Base-by-base conservation (phyloP, 2,888 invertebrate genomes). In the Operophtera brumata region DNA sequence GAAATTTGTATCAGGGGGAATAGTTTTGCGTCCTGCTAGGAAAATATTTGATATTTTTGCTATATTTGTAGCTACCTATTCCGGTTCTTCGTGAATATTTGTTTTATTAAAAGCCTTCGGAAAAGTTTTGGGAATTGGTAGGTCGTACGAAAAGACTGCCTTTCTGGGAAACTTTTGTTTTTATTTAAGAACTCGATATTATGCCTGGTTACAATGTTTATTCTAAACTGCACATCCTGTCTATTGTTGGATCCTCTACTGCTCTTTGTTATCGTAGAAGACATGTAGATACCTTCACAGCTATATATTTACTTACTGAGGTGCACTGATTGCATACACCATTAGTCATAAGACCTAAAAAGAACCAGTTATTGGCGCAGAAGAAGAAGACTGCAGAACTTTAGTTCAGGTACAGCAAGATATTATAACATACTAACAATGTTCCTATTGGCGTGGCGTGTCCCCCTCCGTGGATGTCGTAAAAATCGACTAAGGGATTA, bases 1-100 rank as follows among this genome's bases (percentile, higher is more conserved):
- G 76, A 78, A 80, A 79, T 75, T 78, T 80, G 78, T 80, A 79
- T 78, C 72, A 63, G 71, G 71, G 77, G 73, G 69, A 67, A 78
- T 75, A 78, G 77, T 78, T 78, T 71, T 64, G 67, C 67, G 67
- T 64, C 71, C 68, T 70, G 70, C 71, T 61, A 53, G 61, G 65
- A 65, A 69, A 67, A 66, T 71, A 63, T 77, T 71, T 73, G 74
- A 73, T 75, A 80, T 78, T 80, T 79, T 78, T 69, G 60, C 62
- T 73, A 68, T 70, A 68, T 74, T 72, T 61, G 54, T 59, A 61
- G 54, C 34, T 59, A 57, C 54, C 54, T 63, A 57, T 62, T 59
- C 50, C 47, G 63, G 49, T 53, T 49, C 47, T 53, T 40, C 35
- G 45, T 60, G 37, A 44, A 52, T 59, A 61, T 63, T 63, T 65